Percentiles rank a stretch among this genome's conserved stretches.
These are phyloP conservation scores for Suricata suricatta DNA, from an alignment of 2,113 vertebrate genomes.

Conservation along the genomic window DNA sequence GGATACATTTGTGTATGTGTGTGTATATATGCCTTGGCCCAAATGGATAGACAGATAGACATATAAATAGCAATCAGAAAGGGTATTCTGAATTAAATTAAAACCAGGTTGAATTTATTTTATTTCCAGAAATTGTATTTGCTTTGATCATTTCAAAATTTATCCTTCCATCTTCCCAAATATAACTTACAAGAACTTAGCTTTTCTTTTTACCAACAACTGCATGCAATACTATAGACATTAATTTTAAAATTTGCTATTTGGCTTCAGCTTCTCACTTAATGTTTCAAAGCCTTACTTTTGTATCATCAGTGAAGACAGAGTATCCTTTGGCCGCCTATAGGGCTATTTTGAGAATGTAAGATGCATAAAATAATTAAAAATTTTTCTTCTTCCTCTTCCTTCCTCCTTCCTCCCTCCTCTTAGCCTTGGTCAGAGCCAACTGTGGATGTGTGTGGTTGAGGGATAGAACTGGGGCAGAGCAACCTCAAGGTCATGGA, in stretches of 20 bases:
- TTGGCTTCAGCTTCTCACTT: neutral
- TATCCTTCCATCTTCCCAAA: neutral
- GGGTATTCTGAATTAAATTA: neutral
- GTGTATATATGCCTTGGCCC: rapidly evolving
- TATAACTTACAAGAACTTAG: neutral
- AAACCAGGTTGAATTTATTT: neutral
- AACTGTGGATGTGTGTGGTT: too few species aligned
- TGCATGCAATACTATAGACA: neutral
- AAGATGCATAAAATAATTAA: neutral
- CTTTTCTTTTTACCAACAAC: neutral
- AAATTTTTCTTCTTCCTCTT: neutral
- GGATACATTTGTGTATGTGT: neutral
- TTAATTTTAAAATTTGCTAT: neutral
- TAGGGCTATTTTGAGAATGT: neutral
- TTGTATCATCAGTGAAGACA: neutral
- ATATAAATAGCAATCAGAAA: neutral
- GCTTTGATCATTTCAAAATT: neutral
- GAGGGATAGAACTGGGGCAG: too few species aligned
- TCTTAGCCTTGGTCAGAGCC: neutral
- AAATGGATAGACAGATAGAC: neutral
- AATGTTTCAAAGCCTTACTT: neutral
- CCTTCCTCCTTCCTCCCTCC: neutral
- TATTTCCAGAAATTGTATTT: neutral
- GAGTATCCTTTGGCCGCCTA: neutral
- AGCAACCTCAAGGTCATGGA: neutral